Conservation (phyloP, 92 coral and sea anemone species). For the Blastomussa wellsi region DNA sequence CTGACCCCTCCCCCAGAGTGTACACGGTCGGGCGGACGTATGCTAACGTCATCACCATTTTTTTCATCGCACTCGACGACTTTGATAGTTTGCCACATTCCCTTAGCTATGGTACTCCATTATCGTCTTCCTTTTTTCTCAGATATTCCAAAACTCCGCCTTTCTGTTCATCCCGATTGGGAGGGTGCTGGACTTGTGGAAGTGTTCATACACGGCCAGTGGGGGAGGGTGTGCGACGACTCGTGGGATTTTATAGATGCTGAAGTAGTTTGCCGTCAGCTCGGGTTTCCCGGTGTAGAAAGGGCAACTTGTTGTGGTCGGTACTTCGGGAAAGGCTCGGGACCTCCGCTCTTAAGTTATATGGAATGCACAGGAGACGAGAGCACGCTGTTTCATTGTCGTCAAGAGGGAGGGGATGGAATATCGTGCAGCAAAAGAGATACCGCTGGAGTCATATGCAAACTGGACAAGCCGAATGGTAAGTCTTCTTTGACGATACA, state of each 20-base stretch:
- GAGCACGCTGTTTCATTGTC: conserved; percentile 28
- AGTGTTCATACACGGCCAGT: conserved; percentile 46
- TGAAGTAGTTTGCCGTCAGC: conserved; percentile 55
- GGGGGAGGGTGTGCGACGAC: conserved; percentile 57
- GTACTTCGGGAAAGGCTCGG: conserved; percentile 25
- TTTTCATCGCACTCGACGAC: too few species aligned
- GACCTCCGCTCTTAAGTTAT: conserved; percentile 9
- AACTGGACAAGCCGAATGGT: conserved; percentile 39
- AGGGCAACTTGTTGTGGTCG: conserved; percentile 35
- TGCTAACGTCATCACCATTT: too few species aligned
- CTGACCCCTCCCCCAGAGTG: too few species aligned
- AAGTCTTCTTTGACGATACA: neutral
- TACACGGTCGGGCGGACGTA: too few species aligned
- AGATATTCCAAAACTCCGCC: conserved; percentile 35
- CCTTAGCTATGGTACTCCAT: neutral
- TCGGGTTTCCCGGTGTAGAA: conserved; percentile 51
- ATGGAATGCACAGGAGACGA: conserved; percentile 27
- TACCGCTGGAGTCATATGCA: conserved; percentile 36
- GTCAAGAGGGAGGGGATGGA: neutral
- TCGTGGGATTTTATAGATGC: conserved; percentile 48
- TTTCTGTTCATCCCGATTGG: conserved; percentile 1
- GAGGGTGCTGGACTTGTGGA: conserved; percentile 53
- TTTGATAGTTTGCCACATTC: too few species aligned
- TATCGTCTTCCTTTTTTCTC: neutral
- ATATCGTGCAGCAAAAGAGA: conserved; percentile 1